These are phyloP conservation scores for Sycobia sp. DNA, from an alignment of 1,140 invertebrate species.

Conservation along the genomic window DNA sequence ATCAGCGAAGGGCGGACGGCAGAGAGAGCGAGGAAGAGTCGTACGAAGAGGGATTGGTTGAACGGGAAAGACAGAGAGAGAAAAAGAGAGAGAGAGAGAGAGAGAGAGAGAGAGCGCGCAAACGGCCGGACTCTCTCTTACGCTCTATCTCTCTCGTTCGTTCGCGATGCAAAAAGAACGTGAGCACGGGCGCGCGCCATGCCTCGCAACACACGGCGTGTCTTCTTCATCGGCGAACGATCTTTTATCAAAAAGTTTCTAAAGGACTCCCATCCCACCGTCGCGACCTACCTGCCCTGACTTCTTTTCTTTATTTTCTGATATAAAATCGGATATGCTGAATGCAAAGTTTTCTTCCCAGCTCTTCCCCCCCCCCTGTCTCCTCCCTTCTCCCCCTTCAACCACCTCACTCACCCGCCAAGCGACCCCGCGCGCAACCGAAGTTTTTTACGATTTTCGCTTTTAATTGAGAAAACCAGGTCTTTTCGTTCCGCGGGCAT, in stretches of 20 bases:
- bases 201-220: constrained; percentile 1
- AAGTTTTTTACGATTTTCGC: constrained; percentile 6
- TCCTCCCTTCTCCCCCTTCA: too few species aligned
- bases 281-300: not conserved
- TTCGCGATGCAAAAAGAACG: constrained; percentile 8
- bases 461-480: constrained; percentile 18
- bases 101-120: too few species aligned
- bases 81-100: too few species aligned
- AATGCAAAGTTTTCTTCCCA: constrained; percentile 18
- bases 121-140: constrained; percentile 4
- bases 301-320: constrained; percentile 8
- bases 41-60: constrained; percentile 52
- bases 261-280: constrained; percentile 29
- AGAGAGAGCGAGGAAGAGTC: constrained; percentile 32
- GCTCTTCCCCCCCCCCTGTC: too few species aligned
- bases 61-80: constrained; percentile 46
- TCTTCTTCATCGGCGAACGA: constrained; percentile 11
- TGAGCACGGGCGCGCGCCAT: too few species aligned
- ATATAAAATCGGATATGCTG: constrained; percentile 14
- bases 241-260: constrained; percentile 27
- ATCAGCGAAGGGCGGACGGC: constrained; percentile 39
- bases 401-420: too few species aligned
- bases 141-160: constrained; percentile 13
- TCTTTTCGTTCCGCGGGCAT: too few species aligned
- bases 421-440: too few species aligned